Percentiles rank a stretch among this genome's conserved stretches.
phyloP scores from a whole-genome alignment of 2,113 vertebrate genomes.

The Oxyura jamaicensis region DNA sequence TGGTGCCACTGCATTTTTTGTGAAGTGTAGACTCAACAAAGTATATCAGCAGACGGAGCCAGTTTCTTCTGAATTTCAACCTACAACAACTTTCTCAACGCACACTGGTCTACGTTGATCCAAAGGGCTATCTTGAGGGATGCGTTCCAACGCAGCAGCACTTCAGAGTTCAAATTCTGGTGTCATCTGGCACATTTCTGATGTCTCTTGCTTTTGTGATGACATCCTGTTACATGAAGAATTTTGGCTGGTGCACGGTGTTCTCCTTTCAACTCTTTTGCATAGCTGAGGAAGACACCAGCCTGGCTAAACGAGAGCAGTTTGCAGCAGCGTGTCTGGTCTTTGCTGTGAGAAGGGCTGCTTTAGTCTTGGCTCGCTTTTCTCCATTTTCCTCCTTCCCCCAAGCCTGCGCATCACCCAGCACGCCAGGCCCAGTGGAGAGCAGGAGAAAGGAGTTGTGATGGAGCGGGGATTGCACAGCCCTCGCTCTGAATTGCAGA shows the following conservation, averaged over 20 bases:
- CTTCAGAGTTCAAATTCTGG: conserved; percentile 29
- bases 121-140: not conserved
- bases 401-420: not conserved
- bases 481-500: not conserved
- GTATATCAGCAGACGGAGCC: not conserved
- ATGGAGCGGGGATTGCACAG: not conserved
- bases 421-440: not conserved
- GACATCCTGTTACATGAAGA: conserved; percentile 39
- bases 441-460: not conserved
- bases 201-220: conserved; percentile 30
- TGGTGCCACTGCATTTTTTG: conserved; percentile 55
- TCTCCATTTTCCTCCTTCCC: not conserved
- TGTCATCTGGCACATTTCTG: conserved; percentile 51
- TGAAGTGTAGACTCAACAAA: conserved; percentile 63
- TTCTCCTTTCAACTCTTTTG: conserved; percentile 47
- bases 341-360: not conserved
- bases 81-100: conserved; percentile 10
- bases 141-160: not conserved
- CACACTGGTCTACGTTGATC: not conserved
- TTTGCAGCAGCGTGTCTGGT: not conserved
- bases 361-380: not conserved
- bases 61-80: conserved; percentile 47
- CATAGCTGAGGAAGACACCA: conserved; percentile 51
- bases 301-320: not conserved
- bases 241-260: conserved; percentile 60